phyloP scores from a whole-genome alignment of 2,113 vertebrate species.

The Amblyornis subalaris region DNA sequence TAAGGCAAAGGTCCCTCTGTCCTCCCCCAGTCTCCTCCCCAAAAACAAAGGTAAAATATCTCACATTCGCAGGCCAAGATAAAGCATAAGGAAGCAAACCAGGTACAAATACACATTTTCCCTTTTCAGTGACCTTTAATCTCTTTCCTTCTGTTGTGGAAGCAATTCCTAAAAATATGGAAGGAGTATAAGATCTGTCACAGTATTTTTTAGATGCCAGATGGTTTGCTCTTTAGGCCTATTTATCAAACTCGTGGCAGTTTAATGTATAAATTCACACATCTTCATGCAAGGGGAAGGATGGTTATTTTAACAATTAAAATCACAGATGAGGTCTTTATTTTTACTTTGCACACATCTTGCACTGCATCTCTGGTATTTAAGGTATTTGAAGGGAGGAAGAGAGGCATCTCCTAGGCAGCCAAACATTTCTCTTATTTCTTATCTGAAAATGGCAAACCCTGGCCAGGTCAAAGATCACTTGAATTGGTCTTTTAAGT shows the following conservation, averaged over 20 bases:
- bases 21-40: neutral
- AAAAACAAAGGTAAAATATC: neutral
- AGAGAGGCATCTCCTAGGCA: neutral
- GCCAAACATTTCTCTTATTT: neutral
- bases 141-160: neutral
- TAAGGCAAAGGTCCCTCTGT: neutral
- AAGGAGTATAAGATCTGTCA: neutral
- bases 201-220: neutral
- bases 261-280: neutral
- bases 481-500: neutral
- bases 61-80: neutral
- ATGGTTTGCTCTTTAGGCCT: neutral
- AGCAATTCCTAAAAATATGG: neutral
- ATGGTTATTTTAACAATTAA: neutral
- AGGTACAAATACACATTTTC: neutral
- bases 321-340: neutral
- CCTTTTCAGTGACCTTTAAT: neutral
- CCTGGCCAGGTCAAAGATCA: neutral
- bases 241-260: neutral
- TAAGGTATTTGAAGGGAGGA: neutral
- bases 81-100: neutral
- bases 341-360: neutral
- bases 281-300: neutral
- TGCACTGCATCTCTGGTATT: neutral
- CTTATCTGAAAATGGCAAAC: neutral